Evolutionary conservation across 2,888 invertebrate species (phyloP).

Genomic region (Pogonocherus hispidulus): DNA sequence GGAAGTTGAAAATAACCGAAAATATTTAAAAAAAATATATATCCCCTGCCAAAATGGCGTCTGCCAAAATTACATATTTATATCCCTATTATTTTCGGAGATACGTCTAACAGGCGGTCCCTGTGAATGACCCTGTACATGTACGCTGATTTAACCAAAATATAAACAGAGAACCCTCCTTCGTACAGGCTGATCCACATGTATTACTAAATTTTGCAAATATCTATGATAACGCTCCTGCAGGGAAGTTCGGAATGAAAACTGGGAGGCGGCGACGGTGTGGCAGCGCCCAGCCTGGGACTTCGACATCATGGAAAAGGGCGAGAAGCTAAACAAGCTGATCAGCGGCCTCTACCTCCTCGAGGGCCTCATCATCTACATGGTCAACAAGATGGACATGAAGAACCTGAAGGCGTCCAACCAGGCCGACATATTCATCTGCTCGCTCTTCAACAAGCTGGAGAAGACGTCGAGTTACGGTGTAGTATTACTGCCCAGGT

Average conservation of each 20-base stretch:
- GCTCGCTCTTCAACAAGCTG: constrained; percentile 57
- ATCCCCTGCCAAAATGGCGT: no score
- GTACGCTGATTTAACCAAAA: no score
- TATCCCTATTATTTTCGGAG: no score
- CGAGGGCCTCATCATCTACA: constrained; percentile 72
- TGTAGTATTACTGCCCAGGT: constrained; percentile 66
- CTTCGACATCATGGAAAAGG: constrained; percentile 44
- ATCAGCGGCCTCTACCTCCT: constrained; percentile 71
- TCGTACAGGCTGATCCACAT: background rate
- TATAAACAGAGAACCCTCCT: no score
- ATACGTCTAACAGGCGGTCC: no score
- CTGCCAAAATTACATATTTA: no score
- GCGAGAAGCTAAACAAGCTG: constrained; percentile 51
- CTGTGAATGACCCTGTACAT: no score
- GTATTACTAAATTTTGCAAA: background rate
- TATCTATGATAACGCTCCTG: background rate
- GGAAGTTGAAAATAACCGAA: no score
- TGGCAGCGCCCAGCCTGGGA: constrained; percentile 71
- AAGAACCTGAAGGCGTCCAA: constrained; percentile 57
- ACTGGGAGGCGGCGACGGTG: constrained; percentile 72
- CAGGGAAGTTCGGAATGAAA: constrained; percentile 72
- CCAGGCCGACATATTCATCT: constrained; percentile 58
- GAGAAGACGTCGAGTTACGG: constrained; percentile 56
- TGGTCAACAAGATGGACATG: constrained; percentile 67
- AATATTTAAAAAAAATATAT: no score